Conservation (phyloP, 2,888 invertebrate species). For the Cerastoderma edule region DNA sequence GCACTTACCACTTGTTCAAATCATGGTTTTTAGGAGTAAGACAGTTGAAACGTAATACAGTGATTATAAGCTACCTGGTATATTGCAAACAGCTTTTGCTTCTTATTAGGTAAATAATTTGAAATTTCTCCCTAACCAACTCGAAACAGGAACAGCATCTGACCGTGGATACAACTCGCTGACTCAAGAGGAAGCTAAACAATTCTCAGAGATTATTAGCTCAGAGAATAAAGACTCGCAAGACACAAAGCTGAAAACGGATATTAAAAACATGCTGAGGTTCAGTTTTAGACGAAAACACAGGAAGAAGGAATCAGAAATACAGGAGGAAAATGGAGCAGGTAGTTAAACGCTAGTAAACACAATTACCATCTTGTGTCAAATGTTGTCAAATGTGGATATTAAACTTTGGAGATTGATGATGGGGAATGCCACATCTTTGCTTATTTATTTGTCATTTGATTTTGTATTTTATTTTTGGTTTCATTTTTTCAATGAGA, state of each 20-base stretch:
- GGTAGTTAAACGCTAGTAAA: constrained; percentile 11
- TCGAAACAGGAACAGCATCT: constrained; percentile 82
- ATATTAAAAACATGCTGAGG: constrained; percentile 66
- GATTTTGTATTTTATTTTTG: neutral
- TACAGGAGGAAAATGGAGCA: constrained; percentile 46
- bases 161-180: constrained; percentile 85
- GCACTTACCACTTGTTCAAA: too few relatives aligned
- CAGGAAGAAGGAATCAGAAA: constrained; percentile 57
- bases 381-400: too few relatives aligned
- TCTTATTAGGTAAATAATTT: too few relatives aligned
- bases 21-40: too few relatives aligned
- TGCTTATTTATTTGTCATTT: too few relatives aligned
- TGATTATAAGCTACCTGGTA: too few relatives aligned
- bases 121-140: too few relatives aligned
- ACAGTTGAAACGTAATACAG: too few relatives aligned
- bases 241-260: constrained; percentile 60
- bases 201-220: constrained; percentile 65
- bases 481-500: too few relatives aligned
- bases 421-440: too few relatives aligned
- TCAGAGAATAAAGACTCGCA: constrained; percentile 47
- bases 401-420: too few relatives aligned
- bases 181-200: constrained; percentile 84
- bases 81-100: too few relatives aligned
- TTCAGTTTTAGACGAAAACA: constrained; percentile 66
- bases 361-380: neutral